These are phyloP conservation scores for Diplodus puntazzo DNA, from an alignment of 2,797 vertebrate species.

Conservation along the genomic window DNA sequence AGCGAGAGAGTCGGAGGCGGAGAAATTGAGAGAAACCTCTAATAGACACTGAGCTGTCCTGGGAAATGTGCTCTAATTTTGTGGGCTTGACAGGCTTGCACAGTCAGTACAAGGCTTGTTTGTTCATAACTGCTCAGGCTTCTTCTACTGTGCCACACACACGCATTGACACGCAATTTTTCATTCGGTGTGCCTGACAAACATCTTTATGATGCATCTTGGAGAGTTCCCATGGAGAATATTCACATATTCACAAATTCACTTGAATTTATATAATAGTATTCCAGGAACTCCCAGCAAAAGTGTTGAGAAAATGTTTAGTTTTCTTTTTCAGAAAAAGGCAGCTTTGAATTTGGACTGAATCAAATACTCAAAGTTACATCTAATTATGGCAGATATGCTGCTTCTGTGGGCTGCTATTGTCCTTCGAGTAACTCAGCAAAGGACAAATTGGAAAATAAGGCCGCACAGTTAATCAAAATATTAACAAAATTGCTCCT, in stretches of 20 bases:
- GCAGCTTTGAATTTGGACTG: constrained; percentile 6
- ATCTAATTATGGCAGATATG: not conserved
- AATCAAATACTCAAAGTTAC: not conserved
- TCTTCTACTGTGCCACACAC: constrained; percentile 32
- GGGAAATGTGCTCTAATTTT: constrained; percentile 75
- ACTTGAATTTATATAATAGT: constrained; percentile 11
- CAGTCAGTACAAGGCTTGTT: constrained; percentile 71
- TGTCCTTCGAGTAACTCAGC: not conserved
- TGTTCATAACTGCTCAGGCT: constrained; percentile 65
- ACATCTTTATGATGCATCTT: constrained; percentile 27
- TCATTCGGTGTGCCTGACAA: constrained; percentile 15
- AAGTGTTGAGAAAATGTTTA: not conserved
- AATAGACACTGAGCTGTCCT: constrained; percentile 67
- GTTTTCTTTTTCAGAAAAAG: constrained; percentile 5
- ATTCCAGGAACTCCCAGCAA: not conserved
- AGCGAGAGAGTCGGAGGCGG: constrained; percentile 50
- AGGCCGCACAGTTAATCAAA: too few relatives aligned
- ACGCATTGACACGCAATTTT: constrained; percentile 21
- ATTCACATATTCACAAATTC: constrained; percentile 12
- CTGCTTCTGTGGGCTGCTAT: not conserved
- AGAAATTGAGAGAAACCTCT: constrained; percentile 60
- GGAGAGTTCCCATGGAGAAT: constrained; percentile 10
- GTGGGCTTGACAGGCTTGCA: constrained; percentile 62
- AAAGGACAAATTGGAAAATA: not conserved
- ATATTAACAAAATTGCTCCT: too few relatives aligned